Conservation (phyloP, 2,797 vertebrate genomes). For the Arnoldichthys spilopterus region DNA sequence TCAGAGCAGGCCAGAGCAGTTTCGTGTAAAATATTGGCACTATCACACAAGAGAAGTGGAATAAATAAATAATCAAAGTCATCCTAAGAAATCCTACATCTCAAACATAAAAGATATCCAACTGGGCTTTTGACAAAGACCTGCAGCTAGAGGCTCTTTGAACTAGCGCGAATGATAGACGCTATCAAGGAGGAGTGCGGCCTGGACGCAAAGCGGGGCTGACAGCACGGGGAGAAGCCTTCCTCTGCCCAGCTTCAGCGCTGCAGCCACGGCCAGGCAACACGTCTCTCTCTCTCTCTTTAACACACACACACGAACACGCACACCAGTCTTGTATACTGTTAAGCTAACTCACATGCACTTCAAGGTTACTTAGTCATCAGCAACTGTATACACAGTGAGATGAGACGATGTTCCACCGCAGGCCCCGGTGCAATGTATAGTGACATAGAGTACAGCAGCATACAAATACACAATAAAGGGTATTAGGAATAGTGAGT, state of each 20-base stretch:
- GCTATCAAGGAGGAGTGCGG: constrained; percentile 75
- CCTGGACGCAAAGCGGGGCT: constrained; percentile 79
- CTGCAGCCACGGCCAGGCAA: constrained; percentile 31
- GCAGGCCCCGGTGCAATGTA: no score
- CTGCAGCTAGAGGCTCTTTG: constrained; percentile 90
- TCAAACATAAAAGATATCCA: constrained; percentile 93
- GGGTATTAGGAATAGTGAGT: no score
- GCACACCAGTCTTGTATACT: no score
- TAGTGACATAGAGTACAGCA: no score
- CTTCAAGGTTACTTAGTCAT: no score
- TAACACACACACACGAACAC: not conserved
- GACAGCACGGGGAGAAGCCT: constrained; percentile 77
- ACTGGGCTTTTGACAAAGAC: constrained; percentile 91
- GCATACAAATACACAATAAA: no score
- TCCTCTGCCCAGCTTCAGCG: constrained; percentile 47
- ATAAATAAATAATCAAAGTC: constrained; percentile 98
- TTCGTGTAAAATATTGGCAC: constrained; percentile 79
- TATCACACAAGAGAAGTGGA: constrained; percentile 87
- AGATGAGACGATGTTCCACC: no score
- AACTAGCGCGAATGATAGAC: constrained; percentile 86
- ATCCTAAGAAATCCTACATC: constrained; percentile 89
- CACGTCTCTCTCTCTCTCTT: constrained; percentile 3
- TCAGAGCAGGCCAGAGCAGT: constrained; percentile 80
- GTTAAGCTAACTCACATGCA: no score
- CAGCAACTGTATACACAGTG: no score